phyloP scores from a whole-genome alignment of 1,140 invertebrate species.

The Drosophila lacertosa region DNA sequence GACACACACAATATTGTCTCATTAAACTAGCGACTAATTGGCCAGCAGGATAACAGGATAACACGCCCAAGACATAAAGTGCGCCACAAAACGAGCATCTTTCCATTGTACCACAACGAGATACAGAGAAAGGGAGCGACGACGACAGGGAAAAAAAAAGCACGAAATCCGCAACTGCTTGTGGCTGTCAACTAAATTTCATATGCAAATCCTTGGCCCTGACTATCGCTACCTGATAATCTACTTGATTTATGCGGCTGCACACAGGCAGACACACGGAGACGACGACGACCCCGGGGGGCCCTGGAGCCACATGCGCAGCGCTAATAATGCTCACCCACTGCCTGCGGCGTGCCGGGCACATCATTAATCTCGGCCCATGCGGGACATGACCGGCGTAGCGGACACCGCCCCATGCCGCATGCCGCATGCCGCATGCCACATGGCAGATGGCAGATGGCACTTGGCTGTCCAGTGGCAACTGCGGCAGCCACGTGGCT shows the following conservation, averaged over 20 bases:
- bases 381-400: constrained; percentile 53
- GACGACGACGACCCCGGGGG: not conserved
- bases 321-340: constrained; percentile 57
- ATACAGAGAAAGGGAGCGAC: no score
- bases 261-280: constrained; percentile 25
- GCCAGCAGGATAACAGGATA: constrained; percentile 25
- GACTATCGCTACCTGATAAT: constrained; percentile 77
- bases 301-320: constrained; percentile 29
- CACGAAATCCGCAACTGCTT: constrained; percentile 44
- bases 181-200: constrained; percentile 75
- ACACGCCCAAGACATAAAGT: constrained; percentile 25
- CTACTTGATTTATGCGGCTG: constrained; percentile 73
- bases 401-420: constrained; percentile 1
- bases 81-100: constrained; percentile 13
- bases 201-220: constrained; percentile 69
- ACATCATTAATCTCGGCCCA: constrained; percentile 73
- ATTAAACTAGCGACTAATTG: constrained; percentile 47
- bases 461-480: constrained; percentile 17
- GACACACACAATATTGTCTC: constrained; percentile 19
- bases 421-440: constrained; percentile 1
- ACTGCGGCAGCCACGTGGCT: constrained; percentile 42
- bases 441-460: constrained; percentile 11
- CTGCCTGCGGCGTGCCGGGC: constrained; percentile 38
- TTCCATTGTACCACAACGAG: not conserved
- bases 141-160: no score